Base-by-base conservation (phyloP, 2,113 vertebrate genomes). In the Pseudonaja textilis region DNA sequence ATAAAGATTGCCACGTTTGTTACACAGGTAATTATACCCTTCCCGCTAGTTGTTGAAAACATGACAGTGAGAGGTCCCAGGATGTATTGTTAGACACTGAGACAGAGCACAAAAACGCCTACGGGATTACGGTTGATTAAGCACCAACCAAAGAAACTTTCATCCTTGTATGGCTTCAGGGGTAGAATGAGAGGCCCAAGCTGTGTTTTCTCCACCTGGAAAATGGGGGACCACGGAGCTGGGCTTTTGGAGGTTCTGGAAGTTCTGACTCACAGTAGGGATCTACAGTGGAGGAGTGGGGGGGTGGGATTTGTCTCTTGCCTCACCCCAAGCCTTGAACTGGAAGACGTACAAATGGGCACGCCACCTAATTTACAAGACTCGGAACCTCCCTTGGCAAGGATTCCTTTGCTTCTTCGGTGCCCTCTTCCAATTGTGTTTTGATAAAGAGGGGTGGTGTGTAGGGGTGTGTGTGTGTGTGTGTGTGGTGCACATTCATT, bases 1-100 rank as follows among this genome's bases (percentile, higher is more conserved):
- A 3, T 59, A 29, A 47, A 90, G 59, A 74, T 25, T 64, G 89
- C 92, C 92, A 56, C 57, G n/a, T 64, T 90, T 50, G 23, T 54
- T 6, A 22, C 23, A 25, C 1, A 47, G 89, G 39, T 20, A 2
- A 45, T 16, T 42, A 47, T 6, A 90, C 90, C 42, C 45, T 85
- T 93, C 55, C 95, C 91, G 90, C 25, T 55, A 18, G 88, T 81
- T 59, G 22, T 45, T 69, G 92, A 64, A 92, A 90, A 14, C 91
- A 52, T n/a, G 94, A 11, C 81, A 5, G 0, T 0, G 47, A 56
- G 1, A 0, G n/a, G 18, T 88, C 95, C 94, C 92, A 52, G 0
- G 0, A 8, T 1, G 16, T n/a, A 5, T 34, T 45, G 16, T n/a
- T 39, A 59, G 42, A 85, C 9, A 54, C 12, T 22, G 88, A 25